Percentiles rank a stretch among this genome's conserved stretches.
These are phyloP conservation scores for Isurus oxyrinchus DNA, from an alignment of 2,113 vertebrate species.

Conservation along the genomic window DNA sequence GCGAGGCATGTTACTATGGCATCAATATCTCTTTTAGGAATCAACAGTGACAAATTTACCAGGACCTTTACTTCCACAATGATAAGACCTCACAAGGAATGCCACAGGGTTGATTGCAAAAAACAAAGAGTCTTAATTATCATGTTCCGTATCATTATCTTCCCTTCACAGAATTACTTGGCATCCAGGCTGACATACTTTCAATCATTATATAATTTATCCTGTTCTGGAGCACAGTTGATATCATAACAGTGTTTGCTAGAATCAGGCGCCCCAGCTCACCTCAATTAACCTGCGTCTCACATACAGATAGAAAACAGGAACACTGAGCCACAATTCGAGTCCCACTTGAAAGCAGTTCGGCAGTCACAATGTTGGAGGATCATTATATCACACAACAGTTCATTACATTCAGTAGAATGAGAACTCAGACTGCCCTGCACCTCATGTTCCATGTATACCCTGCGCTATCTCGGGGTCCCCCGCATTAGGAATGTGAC, in stretches of 20 bases:
- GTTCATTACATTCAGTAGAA: neutral
- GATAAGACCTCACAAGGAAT: neutral
- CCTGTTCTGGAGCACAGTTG: neutral
- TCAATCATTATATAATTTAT: neutral
- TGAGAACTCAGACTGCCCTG: neutral
- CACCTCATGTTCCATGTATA: neutral
- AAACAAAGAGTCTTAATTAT: neutral
- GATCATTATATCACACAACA: neutral
- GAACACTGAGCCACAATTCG: neutral
- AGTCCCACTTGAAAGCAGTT: neutral
- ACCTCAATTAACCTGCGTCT: conserved; percentile 12
- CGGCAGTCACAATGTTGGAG: neutral
- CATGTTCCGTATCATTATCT: neutral
- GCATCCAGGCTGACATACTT: neutral
- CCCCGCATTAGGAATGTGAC: neutral
- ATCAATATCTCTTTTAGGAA: neutral
- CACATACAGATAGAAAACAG: neutral
- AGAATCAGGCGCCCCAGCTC: neutral
- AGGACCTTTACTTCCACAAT: neutral
- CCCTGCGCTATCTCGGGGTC: neutral
- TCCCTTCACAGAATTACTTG: neutral
- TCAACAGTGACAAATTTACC: neutral
- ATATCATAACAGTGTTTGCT: neutral
- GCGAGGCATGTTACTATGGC: neutral
- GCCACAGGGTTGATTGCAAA: neutral